Percentiles rank a stretch among this genome's conserved stretches.
Conservation (phyloP, 2,797 vertebrate genomes). For the Alectoris magna region DNA sequence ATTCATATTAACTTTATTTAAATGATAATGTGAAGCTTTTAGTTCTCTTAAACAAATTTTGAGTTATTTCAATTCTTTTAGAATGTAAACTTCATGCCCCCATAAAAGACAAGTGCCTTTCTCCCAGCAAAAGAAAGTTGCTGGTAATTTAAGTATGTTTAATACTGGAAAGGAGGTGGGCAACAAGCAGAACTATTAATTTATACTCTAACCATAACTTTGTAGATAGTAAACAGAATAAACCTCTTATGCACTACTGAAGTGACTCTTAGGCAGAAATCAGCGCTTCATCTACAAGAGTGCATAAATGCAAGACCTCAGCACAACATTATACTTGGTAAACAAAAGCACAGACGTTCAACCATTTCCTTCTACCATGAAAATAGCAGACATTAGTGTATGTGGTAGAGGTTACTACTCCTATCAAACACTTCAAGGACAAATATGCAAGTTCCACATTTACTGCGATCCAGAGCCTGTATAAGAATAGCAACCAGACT, state of each 20-base stretch:
- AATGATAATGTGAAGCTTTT: background rate
- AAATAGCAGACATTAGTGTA: background rate
- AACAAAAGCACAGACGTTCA: background rate
- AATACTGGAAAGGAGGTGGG: background rate
- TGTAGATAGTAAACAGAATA: background rate
- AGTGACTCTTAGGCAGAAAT: background rate
- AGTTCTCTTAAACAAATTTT: background rate
- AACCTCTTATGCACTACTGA: background rate
- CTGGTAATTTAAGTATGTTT: background rate
- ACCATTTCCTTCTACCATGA: background rate
- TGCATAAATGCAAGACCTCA: background rate
- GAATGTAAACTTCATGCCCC: background rate
- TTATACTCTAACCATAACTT: background rate
- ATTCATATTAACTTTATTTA: background rate
- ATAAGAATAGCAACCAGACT: background rate
- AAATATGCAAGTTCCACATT: background rate
- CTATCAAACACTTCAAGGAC: background rate
- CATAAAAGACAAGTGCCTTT: background rate
- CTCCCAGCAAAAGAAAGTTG: background rate
- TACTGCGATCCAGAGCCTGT: background rate
- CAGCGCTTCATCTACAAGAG: background rate
- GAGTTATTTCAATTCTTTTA: background rate
- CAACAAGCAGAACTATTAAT: background rate
- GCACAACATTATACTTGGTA: background rate
- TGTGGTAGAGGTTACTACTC: accelerated